Percentiles rank a stretch among this genome's conserved stretches.
Conservation (phyloP, 1,140 invertebrate genomes). For the Leptinotarsa undecemlineata region DNA sequence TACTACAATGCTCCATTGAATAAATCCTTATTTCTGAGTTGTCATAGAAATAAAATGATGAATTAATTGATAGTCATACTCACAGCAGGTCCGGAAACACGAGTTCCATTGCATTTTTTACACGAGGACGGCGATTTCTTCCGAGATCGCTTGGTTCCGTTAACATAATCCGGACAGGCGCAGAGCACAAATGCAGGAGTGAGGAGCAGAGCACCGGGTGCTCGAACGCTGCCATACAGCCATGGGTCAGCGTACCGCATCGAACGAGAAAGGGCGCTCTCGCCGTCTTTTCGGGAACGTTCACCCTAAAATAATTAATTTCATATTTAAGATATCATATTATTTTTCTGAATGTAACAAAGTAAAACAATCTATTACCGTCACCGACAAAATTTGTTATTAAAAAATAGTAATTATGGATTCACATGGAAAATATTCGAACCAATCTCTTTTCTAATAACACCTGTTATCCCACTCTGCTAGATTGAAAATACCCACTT, state of each 20-base stretch:
- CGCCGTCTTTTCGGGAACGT: slow-evolving; percentile 29
- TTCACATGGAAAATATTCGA: too few relatives aligned
- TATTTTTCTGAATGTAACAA: neutral
- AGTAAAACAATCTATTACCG: too few relatives aligned
- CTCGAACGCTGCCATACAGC: slow-evolving; percentile 76
- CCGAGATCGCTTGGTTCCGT: slow-evolving; percentile 68
- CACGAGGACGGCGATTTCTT: slow-evolving; percentile 69
- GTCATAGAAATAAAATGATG: neutral
- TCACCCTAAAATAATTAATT: slow-evolving; percentile 34
- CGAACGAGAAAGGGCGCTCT: slow-evolving; percentile 67
- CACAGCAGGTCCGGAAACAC: slow-evolving; percentile 64
- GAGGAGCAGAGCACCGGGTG: slow-evolving; percentile 61
- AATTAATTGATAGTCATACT: neutral
- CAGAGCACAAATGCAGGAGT: slow-evolving; percentile 70
- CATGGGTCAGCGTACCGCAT: slow-evolving; percentile 83
- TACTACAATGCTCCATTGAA: too few relatives aligned
- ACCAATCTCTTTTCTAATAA: too few relatives aligned
- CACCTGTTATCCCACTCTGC: too few relatives aligned
- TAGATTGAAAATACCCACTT: too few relatives aligned
- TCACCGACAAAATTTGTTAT: too few relatives aligned
- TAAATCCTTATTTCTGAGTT: too few relatives aligned
- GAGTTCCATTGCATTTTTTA: slow-evolving; percentile 79
- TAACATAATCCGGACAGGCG: slow-evolving; percentile 75
- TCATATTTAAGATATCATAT: neutral
- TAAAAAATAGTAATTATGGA: too few relatives aligned